Evolutionary conservation across 2,797 vertebrate genomes (phyloP), one percentile per base, ranked within the genome.

Genomic region (Melanotaenia pygmaea): DNA sequence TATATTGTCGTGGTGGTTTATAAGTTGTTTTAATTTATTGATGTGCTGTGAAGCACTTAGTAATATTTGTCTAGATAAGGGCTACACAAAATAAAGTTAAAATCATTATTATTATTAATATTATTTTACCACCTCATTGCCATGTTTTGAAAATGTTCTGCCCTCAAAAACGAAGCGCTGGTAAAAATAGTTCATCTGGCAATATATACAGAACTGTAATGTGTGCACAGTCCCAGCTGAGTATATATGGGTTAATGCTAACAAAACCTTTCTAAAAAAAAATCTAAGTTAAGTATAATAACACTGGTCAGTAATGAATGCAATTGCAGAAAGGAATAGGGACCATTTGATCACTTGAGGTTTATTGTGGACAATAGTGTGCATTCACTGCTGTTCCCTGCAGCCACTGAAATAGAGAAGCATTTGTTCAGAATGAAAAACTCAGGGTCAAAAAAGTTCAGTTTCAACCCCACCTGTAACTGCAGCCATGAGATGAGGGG

Each of bases 291-390:
- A 64, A 79, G 53, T 47, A 64, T 30, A 72, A 66, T 68, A 80
- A 80, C 5, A 4, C 11, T 56, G 37, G 22, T 47, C 32, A 79
- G 20, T 34, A 32, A 57, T 56, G 51, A 57, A 47, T 66, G 43
- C 59, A 51, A 54, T 65, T 51, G 35, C 5, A 67, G 51, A 26
- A 83, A 85, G 88, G 40, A 76, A 77, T 11, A 28, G 45, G 50
- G 83, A 85, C 51, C 79, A 24, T 79, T 67, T 58, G 47, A 84
- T 68, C 22, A 26, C 51, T 67, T 70, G 57, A 78, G 79, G 64
- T 84, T 87, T 24, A 64, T 11, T 71, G 72, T 54, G 62, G 45
- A 87, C 79, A 86, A 77, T n/a, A 59, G 67, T 0, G 22, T 72
- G 66, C 63, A 81, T 87, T 90, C 70, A 83, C 37, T 40, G 30